Percentiles rank a stretch among this genome's conserved stretches.
These are phyloP conservation scores for Rhingia rostrata DNA, from an alignment of 2,888 invertebrate species.

Conservation along the genomic window DNA sequence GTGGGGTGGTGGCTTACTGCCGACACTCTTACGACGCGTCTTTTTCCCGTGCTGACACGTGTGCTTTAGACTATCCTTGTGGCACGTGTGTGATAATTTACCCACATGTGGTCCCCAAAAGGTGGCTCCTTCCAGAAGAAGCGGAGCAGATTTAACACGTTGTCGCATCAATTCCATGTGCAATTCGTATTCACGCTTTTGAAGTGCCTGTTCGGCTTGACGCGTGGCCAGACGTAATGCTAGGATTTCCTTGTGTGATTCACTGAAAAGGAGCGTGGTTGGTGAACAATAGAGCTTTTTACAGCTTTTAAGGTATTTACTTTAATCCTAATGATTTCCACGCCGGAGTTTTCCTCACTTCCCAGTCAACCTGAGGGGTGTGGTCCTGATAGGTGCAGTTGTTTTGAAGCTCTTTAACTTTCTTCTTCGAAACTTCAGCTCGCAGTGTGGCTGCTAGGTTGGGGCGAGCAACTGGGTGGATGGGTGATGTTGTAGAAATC, in stretches of 20 bases:
- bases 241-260: conserved; percentile 81
- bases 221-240: conserved; percentile 81
- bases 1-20: conserved; percentile 75
- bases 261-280: conserved; percentile 76
- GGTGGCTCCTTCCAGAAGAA: conserved; percentile 81
- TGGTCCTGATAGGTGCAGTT: conserved; percentile 78
- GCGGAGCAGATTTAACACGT: conserved; percentile 81
- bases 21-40: conserved; percentile 23
- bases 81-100: conserved; percentile 80
- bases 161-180: conserved; percentile 82
- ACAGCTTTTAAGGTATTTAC: conserved; percentile 69
- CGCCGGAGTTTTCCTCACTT: conserved; percentile 82
- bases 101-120: conserved; percentile 81
- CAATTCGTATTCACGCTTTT: conserved; percentile 81
- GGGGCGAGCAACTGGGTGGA: conserved; percentile 82
- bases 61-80: conserved; percentile 78
- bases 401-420: conserved; percentile 79
- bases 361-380: conserved; percentile 81
- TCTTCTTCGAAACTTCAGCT: conserved; percentile 80
- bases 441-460: conserved; percentile 82
- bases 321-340: conserved; percentile 82
- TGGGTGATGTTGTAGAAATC: conserved; percentile 78
- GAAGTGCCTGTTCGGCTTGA: conserved; percentile 81
- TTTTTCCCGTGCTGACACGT: conserved; percentile 75
- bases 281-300: background rate